phyloP scores from a whole-genome alignment of 2,113 vertebrate species.

The Eulacestoma nigropectus region DNA sequence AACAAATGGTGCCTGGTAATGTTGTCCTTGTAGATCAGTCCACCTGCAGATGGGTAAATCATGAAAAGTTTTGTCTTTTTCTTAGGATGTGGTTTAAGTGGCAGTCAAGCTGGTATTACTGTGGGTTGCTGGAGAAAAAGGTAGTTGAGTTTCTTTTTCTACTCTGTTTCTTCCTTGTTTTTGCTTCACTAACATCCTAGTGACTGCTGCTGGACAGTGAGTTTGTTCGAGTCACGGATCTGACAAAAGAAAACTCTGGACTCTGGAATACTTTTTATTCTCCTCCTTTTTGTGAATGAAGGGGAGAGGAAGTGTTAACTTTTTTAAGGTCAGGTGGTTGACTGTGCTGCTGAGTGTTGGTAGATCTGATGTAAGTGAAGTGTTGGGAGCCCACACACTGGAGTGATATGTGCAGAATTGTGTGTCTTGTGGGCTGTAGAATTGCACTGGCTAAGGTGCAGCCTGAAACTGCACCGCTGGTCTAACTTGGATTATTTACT shows the following conservation, averaged over 20 bases:
- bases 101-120: neutral
- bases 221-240: neutral
- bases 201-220: neutral
- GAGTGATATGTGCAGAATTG: neutral
- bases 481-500: neutral
- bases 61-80: neutral
- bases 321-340: neutral
- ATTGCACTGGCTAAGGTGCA: neutral
- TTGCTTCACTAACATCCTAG: neutral
- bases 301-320: neutral
- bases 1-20: neutral
- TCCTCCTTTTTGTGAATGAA: neutral
- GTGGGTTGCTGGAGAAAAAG: neutral
- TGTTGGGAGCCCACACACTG: rapidly evolving
- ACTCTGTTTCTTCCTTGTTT: neutral
- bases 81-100: neutral
- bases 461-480: neutral
- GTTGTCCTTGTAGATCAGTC: neutral
- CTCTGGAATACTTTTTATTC: neutral
- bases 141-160: neutral
- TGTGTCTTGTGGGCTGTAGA: neutral
- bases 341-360: neutral
- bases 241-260: neutral
- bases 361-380: rapidly evolving
- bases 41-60: neutral